Percentiles rank a stretch among this genome's conserved stretches.
These are phyloP conservation scores for Acleris cristana DNA, from an alignment of 2,888 invertebrate genomes.

Conservation along the genomic window DNA sequence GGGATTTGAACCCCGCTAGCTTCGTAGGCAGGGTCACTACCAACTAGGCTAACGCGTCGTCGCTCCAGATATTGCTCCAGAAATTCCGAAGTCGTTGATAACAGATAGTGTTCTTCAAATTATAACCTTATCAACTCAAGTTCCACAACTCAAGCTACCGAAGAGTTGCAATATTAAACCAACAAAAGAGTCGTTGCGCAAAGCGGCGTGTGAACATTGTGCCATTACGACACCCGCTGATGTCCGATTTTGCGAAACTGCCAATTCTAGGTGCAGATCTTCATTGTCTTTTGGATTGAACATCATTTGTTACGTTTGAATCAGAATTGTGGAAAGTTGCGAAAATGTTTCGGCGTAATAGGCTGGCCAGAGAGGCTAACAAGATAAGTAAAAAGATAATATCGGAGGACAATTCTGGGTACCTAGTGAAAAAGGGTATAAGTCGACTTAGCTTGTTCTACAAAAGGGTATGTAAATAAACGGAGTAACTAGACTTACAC, in stretches of 20 bases:
- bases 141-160: not conserved
- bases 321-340: slow-evolving; percentile 19
- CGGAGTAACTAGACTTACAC: too few species aligned
- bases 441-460: too few species aligned
- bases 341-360: slow-evolving; percentile 5
- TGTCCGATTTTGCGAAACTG: slow-evolving; percentile 64
- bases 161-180: slow-evolving; percentile 36
- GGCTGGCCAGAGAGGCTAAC: too few species aligned
- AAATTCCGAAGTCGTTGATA: too few species aligned
- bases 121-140: not conserved
- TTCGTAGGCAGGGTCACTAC: too few species aligned
- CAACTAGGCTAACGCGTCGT: too few species aligned
- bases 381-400: too few species aligned
- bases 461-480: too few species aligned
- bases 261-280: slow-evolving; percentile 43
- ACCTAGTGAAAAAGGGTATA: too few species aligned
- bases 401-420: too few species aligned
- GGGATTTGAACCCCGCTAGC: too few species aligned
- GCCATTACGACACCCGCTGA: slow-evolving; percentile 28
- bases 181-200: slow-evolving; percentile 55
- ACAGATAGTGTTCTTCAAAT: not conserved
- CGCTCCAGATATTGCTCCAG: too few species aligned
- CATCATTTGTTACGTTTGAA: slow-evolving; percentile 29
- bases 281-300: slow-evolving; percentile 32
- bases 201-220: slow-evolving; percentile 61